These are phyloP conservation scores for Agrochola lota DNA, from an alignment of 2,888 invertebrate species.

Conservation along the genomic window DNA sequence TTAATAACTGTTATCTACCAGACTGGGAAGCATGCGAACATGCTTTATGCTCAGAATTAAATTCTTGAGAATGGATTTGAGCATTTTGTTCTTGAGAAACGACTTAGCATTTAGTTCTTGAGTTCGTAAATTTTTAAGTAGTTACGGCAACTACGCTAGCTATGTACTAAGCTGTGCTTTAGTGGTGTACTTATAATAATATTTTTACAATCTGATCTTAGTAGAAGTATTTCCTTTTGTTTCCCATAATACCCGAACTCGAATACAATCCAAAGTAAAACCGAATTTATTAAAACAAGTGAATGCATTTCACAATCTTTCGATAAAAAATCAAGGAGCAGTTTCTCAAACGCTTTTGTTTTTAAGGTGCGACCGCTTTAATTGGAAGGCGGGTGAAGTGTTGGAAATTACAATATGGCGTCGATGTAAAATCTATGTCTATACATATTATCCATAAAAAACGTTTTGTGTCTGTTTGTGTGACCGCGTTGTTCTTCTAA, in stretches of 20 bases:
- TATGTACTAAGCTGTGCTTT: background rate
- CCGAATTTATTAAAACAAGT: constrained; percentile 28
- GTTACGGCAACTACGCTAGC: background rate
- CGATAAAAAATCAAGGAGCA: constrained; percentile 33
- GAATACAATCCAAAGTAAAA: constrained; percentile 1
- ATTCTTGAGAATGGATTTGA: constrained; percentile 69
- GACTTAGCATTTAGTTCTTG: background rate
- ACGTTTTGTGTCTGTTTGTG: background rate
- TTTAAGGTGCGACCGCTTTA: constrained; percentile 63
- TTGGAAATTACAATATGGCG: constrained; percentile 72
- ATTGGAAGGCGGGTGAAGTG: constrained; percentile 72
- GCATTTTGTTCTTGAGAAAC: background rate
- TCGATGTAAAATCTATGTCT: constrained; percentile 67
- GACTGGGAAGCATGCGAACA: constrained; percentile 65
- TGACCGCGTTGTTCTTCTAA: background rate
- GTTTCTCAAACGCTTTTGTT: constrained; percentile 53
- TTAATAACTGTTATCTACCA: constrained; percentile 78
- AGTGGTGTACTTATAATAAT: background rate
- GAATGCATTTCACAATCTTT: constrained; percentile 25
- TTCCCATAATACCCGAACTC: background rate
- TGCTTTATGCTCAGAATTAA: constrained; percentile 69
- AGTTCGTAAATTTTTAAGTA: background rate
- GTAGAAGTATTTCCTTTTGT: background rate
- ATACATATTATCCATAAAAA: background rate
- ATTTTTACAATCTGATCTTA: background rate